Evolutionary conservation across 2,797 vertebrate genomes (phyloP), one percentile per base, ranked within the genome.

Genomic region (Pseudomugil tenellus): DNA sequence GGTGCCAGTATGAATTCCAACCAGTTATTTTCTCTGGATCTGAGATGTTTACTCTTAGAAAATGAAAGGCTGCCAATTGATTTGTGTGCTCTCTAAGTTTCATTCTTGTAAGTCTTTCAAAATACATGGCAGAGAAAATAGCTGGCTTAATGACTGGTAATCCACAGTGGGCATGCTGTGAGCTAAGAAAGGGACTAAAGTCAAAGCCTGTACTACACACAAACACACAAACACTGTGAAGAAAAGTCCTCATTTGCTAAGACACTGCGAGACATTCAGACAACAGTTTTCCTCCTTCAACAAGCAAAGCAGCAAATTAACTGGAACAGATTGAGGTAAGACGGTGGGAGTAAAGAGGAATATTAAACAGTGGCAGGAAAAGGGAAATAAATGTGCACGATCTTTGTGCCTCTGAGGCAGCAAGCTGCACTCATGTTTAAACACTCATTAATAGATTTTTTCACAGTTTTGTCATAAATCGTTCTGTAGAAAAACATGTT

Each of bases 1-100:
- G 37, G 63, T 56, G 59, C 69, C 77, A 67, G 60, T 25, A 41
- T 72, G 70, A 80, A 77, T 70, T 63, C 74, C 35, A 84, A 77
- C 51, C 59, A 68, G 53, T 76, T 73, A 60, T 84, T 77, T 79
- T 82, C 55, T 68, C 62, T 19, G 17, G 41, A 63, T 76, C 35
- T 32, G 14, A 68, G 43, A 60, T 79, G 61, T 77, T 78, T 77
- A 74, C 59, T 56, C 58, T 51, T 26, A 12, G 41, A 67, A 72
- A 77, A 77, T 62, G 35, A 84, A 61, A 70, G 71, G 65, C 65
- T 80, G 58, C 63, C 1, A 1, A 21, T 39, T 57, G 23, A 72
- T 60, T 76, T 55, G 58, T 31, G n/a, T 64, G 71, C 72, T 59
- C 59, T 70, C 43, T 51, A 31, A 58, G 58, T 32, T 68, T 65